A percentile compares a stretch with the other conserved stretches of the same genome.
These are phyloP conservation scores for Neoitamus cyanurus DNA, from an alignment of 2,888 invertebrate species.

Conservation along the genomic window DNA sequence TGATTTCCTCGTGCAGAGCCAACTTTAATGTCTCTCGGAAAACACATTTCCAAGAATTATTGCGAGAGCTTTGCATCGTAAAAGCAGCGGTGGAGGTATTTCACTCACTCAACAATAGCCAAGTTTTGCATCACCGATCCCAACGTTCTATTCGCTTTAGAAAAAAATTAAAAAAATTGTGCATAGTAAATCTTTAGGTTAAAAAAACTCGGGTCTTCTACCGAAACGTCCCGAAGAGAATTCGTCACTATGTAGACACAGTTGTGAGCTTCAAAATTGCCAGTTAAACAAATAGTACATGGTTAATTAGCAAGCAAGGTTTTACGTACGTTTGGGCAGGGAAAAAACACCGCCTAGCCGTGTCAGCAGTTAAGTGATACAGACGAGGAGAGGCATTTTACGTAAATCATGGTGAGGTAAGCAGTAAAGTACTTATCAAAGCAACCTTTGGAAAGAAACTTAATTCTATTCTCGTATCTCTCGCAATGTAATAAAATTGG, in stretches of 20 bases:
- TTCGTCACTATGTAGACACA: background rate
- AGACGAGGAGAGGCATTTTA: background rate
- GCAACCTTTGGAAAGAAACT: too few relatives aligned
- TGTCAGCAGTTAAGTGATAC: background rate
- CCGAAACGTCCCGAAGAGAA: background rate
- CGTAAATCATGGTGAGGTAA: background rate
- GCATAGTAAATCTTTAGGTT: background rate
- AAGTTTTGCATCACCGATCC: background rate
- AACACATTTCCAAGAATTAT: slow-evolving; percentile 14
- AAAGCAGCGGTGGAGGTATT: background rate
- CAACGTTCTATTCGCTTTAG: background rate
- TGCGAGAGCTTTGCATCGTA: background rate
- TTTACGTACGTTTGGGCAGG: background rate
- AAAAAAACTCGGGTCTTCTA: background rate
- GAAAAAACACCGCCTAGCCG: background rate
- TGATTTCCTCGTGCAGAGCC: background rate
- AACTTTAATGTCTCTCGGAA: background rate
- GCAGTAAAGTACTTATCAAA: background rate
- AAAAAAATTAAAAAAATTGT: background rate
- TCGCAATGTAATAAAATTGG: too few relatives aligned
- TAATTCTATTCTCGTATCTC: too few relatives aligned
- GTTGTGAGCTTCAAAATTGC: background rate
- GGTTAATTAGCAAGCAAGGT: background rate
- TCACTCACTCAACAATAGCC: background rate
- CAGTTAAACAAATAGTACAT: background rate